Evolutionary conservation across 2,888 invertebrate species (phyloP), one percentile per base, ranked within the genome.

Genomic region (Chymomyza procnemis): DNA sequence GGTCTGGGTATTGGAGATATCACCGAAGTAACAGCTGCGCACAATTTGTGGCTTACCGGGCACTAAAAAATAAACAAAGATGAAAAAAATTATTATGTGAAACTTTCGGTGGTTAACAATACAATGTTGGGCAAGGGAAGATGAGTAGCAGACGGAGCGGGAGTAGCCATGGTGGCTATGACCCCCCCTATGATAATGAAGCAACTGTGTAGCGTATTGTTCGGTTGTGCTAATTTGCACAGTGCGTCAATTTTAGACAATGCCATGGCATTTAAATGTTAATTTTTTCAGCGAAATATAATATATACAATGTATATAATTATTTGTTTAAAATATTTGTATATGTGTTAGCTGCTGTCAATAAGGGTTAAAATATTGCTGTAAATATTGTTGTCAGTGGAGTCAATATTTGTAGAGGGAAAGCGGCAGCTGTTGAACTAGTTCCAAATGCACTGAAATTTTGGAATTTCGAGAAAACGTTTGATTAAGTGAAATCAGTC

Each of bases 21-120:
- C 88, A 41, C 90, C 90, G 8, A 87, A 90, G 71, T 79, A 91
- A 66, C 90, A 90, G 64, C 73, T 75, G 61, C 88, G 84, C 30
- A 75, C 67, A 47, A 85, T 72, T 30, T 79, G 78, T 0, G 75
- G 72, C 14, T 69, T 69, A 4, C 87, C 82, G 63, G 73, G 69
- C 5, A 75, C 89, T 89, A 64, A 0, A n/a, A 64, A 69, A 21
- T n/a, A 60, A 60, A 62, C 57, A 54, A 68, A 48, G 30, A 9
- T 1, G 55, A 4, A 41, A 14, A 55, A 14, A 41, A 41, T 12
- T 41, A 41, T 41, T 12, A 41, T 41, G 34, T 41, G 12, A 41
- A 41, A 41, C 34, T 41, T 41, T 41, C 34, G 34, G 3, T 41
- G 34, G 34, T 12, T 41, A 14, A 41, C 34, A 41, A 41, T 41